Conservation (phyloP, 2,888 invertebrate species). For the Lepidochitona cinerea region DNA sequence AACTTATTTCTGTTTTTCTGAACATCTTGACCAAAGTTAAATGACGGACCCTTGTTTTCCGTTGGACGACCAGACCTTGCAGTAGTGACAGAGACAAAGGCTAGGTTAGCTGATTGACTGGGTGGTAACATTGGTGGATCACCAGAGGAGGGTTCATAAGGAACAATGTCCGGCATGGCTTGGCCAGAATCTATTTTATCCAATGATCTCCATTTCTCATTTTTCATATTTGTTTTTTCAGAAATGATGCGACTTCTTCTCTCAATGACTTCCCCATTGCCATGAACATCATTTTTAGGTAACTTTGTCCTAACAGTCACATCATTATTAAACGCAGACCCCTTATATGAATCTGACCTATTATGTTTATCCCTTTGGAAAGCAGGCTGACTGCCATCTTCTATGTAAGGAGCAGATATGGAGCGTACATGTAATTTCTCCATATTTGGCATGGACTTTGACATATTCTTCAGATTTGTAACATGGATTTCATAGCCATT, state of each 20-base stretch:
- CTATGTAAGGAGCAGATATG: slow-evolving; percentile 51
- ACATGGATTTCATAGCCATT: slow-evolving; percentile 58
- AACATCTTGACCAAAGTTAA: too few species aligned
- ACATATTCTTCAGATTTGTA: slow-evolving; percentile 29
- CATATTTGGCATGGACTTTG: slow-evolving; percentile 31
- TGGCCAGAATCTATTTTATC: not conserved
- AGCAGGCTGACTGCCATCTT: not conserved
- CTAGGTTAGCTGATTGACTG: not conserved
- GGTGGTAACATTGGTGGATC: not conserved
- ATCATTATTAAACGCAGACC: slow-evolving; percentile 42
- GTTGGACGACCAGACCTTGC: too few species aligned
- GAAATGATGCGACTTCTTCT: not conserved
- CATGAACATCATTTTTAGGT: not conserved
- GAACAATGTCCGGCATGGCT: not conserved
- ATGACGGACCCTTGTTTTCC: too few species aligned
- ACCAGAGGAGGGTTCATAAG: not conserved
- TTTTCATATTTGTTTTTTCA: not conserved
- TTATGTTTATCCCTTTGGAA: too few species aligned
- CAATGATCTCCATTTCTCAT: not conserved
- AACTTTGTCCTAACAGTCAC: not conserved
- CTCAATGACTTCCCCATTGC: not conserved
- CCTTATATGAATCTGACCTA: slow-evolving; percentile 49
- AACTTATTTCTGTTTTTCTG: too few species aligned
- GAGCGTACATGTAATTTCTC: slow-evolving; percentile 54
- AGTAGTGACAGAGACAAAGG: not conserved